Percentiles rank a stretch among this genome's conserved stretches.
Conservation (phyloP, 2,888 invertebrate genomes). For the Zaprionus obscuricornis region DNA sequence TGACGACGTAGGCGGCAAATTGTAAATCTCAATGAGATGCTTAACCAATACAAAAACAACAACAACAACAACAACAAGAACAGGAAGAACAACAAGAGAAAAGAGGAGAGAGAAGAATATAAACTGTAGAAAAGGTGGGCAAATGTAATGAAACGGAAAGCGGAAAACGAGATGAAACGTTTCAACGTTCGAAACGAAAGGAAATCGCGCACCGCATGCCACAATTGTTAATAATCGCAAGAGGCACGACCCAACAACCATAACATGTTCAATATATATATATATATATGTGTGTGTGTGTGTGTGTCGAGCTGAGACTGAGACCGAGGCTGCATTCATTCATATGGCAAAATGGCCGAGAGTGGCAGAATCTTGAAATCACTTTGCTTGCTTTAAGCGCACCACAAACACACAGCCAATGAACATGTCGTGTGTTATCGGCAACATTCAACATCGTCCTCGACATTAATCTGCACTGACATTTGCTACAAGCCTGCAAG, state of each 20-base stretch:
- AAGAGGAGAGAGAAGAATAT: too few species aligned
- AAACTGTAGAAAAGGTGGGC: slow-evolving; percentile 49
- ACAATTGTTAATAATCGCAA: slow-evolving; percentile 65
- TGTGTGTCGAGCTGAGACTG: not conserved
- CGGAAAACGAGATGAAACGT: slow-evolving; percentile 36
- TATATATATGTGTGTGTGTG: not conserved
- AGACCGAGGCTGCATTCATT: slow-evolving; percentile 27
- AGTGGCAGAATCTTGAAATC: slow-evolving; percentile 67
- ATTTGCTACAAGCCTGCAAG: slow-evolving; percentile 28
- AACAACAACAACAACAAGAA: too few species aligned
- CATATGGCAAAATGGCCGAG: slow-evolving; percentile 51
- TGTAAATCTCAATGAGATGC: slow-evolving; percentile 39
- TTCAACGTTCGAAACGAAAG: slow-evolving; percentile 7
- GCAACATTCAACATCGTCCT: slow-evolving; percentile 10
- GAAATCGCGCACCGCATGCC: slow-evolving; percentile 48
- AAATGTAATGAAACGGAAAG: slow-evolving; percentile 67
- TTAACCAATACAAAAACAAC: slow-evolving; percentile 32
- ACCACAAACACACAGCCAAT: slow-evolving; percentile 70
- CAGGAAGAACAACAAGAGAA: too few species aligned
- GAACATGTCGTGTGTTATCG: slow-evolving; percentile 65
- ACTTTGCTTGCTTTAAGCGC: slow-evolving; percentile 54
- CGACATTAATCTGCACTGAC: slow-evolving; percentile 39
- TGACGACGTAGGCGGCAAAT: slow-evolving; percentile 8
- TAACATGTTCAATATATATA: not conserved
- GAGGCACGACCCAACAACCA: slow-evolving; percentile 1